Base-by-base conservation (phyloP, 2,797 vertebrate species). In the Eremophila alpestris region DNA sequence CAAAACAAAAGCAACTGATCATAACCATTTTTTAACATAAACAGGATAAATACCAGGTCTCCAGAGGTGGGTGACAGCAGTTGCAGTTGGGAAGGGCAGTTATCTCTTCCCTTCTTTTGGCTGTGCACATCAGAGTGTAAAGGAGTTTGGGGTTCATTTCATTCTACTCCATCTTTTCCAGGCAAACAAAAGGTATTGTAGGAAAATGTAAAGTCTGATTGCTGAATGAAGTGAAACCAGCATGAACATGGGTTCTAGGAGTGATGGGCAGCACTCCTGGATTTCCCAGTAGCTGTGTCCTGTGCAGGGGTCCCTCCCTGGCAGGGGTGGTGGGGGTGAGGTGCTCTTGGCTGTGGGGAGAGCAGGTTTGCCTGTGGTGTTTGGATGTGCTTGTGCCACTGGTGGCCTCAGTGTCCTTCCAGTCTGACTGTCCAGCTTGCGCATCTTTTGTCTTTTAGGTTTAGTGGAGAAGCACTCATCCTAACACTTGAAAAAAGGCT, bases 331-430 rank as follows among this genome's bases (percentile, higher is more conserved):
- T 3, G 38, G 14, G 60, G 16, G 0, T 3, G 1, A 10, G 11
- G 18, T 4, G 38, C 62, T 56, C 36, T 10, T 4, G 16, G 2
- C 9, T 30, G 21, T 45, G 70, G 4, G 9, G 7, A 30, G 46
- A n/a, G 59, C 4, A 14, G 59, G 14, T 43, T 49, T 79, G 54
- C 45, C 19, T 1, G 0, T 0, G 0, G 13, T 34, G 4, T 45
- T 52, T 5, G 22, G 56, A 14, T 40, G n/a, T 13, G 34, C 7
- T 2, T 3, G 20, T 46, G n/a, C 1, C 1, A 6, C 75, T 16
- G 4, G 24, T 8, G 32, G 18, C 22, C 62, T 51, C 5, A 1
- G 27, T 4, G 8, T 51, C 64, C 56, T 46, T 46, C 36, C 36
- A 19, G 21, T 34, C 7, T 3, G 22, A 3, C 38, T 54, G 0